phyloP scores from a whole-genome alignment of 2,888 invertebrate genomes.

The Ormyrus rosae region DNA sequence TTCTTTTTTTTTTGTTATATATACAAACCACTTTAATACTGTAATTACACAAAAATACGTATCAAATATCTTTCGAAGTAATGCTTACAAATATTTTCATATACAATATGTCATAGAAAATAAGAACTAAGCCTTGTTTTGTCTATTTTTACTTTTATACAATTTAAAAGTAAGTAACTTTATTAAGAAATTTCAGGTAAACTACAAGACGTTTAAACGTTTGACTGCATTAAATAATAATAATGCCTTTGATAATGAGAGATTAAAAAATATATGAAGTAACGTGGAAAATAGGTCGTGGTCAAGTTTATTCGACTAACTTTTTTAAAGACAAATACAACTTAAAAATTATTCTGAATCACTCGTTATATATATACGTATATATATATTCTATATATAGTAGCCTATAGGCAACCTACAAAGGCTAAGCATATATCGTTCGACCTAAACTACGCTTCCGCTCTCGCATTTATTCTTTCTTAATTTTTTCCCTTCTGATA shows the following conservation, averaged over 20 bases:
- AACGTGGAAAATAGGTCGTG: constrained; percentile 71
- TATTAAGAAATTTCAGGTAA: background rate
- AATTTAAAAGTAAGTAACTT: constrained; percentile 7
- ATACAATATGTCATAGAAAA: constrained; percentile 31
- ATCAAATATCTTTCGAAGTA: constrained; percentile 25
- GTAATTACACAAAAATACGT: constrained; percentile 66
- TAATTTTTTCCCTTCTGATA: background rate
- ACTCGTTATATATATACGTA: constrained; percentile 20
- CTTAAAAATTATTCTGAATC: constrained; percentile 67
- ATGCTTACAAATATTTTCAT: constrained; percentile 38
- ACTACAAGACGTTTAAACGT: no score
- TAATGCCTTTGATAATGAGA: constrained; percentile 8
- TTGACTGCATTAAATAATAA: no score
- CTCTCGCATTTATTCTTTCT: constrained; percentile 50
- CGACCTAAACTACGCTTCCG: constrained; percentile 51
- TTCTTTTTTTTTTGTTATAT: constrained; percentile 58
- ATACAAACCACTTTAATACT: constrained; percentile 71
- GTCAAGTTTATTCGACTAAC: constrained; percentile 74
- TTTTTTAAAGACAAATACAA: constrained; percentile 72
- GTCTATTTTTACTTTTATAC: constrained; percentile 1
- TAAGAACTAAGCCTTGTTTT: constrained; percentile 25
- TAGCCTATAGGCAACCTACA: constrained; percentile 69
- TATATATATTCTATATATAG: constrained; percentile 54
- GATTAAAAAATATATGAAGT: constrained; percentile 55
- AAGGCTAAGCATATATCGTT: constrained; percentile 62